These are phyloP conservation scores for Zapus hudsonius DNA, from an alignment of 2,113 vertebrate species.

Conservation along the genomic window DNA sequence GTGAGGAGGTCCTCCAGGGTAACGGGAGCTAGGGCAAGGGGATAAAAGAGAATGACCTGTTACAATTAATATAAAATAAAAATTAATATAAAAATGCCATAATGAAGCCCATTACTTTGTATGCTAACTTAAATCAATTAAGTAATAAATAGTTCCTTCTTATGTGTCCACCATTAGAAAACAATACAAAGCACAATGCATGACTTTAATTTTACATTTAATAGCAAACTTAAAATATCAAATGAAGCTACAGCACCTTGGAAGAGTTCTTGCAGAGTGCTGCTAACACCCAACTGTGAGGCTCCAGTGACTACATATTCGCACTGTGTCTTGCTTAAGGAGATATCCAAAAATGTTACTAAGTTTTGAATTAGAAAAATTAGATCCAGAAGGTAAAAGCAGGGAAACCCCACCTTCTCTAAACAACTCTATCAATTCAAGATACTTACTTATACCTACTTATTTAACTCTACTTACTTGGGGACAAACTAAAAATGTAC, in stretches of 20 bases:
- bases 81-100: too few relatives aligned
- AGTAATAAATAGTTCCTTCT: neutral
- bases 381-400: slow-evolving; percentile 33
- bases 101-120: neutral
- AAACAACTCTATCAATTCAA: neutral
- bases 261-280: neutral
- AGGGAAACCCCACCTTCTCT: neutral
- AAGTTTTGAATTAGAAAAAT: slow-evolving; percentile 47
- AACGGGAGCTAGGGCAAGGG: too few relatives aligned
- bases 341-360: neutral
- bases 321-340: slow-evolving; percentile 2
- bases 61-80: too few relatives aligned
- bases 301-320: slow-evolving; percentile 40
- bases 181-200: neutral
- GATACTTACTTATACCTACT: slow-evolving; percentile 36
- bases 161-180: neutral
- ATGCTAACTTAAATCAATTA: neutral
- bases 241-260: neutral
- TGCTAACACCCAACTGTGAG: neutral
- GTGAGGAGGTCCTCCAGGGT: too few relatives aligned
- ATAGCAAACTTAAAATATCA: slow-evolving; percentile 3
- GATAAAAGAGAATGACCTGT: too few relatives aligned
- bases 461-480: neutral
- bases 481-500: neutral
- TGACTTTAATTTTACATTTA: slow-evolving; percentile 20